A percentile compares a stretch with the other conserved stretches of the same genome.
Conservation (phyloP, 1,140 invertebrate genomes). For the Hyphantria cunea region DNA sequence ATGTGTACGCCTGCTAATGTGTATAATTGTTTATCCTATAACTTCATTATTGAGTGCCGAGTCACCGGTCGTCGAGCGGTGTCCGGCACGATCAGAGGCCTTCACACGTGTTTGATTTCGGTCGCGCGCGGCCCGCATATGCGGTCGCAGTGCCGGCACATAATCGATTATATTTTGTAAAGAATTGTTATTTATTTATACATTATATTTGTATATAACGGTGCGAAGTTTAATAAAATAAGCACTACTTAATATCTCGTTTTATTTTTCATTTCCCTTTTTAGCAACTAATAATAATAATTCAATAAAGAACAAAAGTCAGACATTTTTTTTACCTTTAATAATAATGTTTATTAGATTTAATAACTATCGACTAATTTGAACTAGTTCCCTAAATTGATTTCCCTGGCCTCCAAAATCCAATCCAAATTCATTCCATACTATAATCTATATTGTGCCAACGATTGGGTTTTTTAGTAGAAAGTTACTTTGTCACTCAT, state of each 20-base stretch:
- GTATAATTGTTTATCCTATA: constrained; percentile 22
- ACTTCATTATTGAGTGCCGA: constrained; percentile 10
- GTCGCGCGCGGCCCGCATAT: constrained; percentile 25
- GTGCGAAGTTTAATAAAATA: constrained; percentile 76
- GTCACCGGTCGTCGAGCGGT: background rate
- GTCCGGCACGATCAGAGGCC: constrained; percentile 58
- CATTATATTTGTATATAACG: constrained; percentile 80
- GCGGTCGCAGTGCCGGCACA: constrained; percentile 43
- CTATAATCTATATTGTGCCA: too few relatives aligned
- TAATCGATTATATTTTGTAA: constrained; percentile 77
- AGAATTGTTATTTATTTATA: constrained; percentile 80
- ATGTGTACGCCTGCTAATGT: constrained; percentile 13
- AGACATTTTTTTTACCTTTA: too few relatives aligned
- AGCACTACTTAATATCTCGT: constrained; percentile 57
- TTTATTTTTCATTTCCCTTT: constrained; percentile 41
- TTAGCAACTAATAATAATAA: background rate
- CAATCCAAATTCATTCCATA: too few relatives aligned
- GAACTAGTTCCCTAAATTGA: too few relatives aligned
- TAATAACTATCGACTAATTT: too few relatives aligned
- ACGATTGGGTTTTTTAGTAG: too few relatives aligned
- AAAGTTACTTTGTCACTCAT: too few relatives aligned
- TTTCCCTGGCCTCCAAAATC: too few relatives aligned
- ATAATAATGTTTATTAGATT: too few relatives aligned
- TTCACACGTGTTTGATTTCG: constrained; percentile 63
- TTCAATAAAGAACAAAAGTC: background rate